These are phyloP conservation scores for Sylvilagus bachmani DNA, from an alignment of 2,113 vertebrate species.

Conservation along the genomic window DNA sequence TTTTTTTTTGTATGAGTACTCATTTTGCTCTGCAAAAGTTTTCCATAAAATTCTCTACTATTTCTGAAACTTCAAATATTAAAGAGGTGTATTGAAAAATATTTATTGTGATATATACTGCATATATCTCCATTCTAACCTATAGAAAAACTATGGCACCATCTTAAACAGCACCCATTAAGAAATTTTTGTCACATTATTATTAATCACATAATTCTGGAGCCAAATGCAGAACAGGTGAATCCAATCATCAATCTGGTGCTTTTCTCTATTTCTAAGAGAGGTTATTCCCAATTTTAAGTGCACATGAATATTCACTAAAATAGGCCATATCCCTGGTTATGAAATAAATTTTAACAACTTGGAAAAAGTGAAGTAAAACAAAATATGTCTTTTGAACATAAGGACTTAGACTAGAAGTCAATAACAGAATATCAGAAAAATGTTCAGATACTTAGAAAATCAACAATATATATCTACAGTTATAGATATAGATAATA, in stretches of 20 bases:
- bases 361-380: background rate
- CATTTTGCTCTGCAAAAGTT: background rate
- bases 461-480: background rate
- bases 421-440: background rate
- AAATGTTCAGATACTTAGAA: background rate
- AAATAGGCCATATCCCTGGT: background rate
- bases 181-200: background rate
- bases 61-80: background rate
- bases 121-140: background rate
- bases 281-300: constrained; percentile 18
- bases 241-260: background rate
- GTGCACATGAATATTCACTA: background rate
- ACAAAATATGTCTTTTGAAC: background rate
- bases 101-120: background rate
- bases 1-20: background rate
- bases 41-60: background rate
- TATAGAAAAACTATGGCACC: background rate
- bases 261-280: background rate
- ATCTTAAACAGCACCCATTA: background rate
- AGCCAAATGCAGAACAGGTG: background rate
- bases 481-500: too few species aligned
- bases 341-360: background rate
- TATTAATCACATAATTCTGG: background rate
- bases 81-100: background rate
- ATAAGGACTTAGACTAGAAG: background rate